A percentile compares a stretch with the other conserved stretches of the same genome.
phyloP scores from a whole-genome alignment of 2,113 vertebrate species.

The Cathartes aura region DNA sequence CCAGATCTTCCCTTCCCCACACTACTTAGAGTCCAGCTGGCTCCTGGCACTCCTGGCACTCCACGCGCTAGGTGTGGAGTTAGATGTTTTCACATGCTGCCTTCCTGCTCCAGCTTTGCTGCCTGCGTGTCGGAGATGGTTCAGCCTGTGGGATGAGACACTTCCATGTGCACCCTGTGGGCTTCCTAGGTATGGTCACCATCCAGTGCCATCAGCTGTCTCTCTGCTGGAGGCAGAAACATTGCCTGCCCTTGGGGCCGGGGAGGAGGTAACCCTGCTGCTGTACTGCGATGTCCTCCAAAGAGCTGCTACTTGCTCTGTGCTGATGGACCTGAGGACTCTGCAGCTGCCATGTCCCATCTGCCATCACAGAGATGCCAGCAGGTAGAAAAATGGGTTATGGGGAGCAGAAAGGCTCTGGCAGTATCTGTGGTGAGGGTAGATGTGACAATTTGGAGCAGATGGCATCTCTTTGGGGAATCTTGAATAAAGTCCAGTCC shows the following conservation, averaged over 20 bases:
- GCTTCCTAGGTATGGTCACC: not conserved
- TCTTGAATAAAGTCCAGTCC: not conserved
- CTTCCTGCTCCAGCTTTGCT: not conserved
- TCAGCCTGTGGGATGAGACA: not conserved
- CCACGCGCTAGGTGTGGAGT: not conserved
- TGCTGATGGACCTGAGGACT: not conserved
- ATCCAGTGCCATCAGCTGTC: not conserved
- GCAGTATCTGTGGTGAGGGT: not conserved
- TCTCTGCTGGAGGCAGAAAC: not conserved
- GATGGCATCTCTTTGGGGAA: not conserved
- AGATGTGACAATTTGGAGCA: not conserved
- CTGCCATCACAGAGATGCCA: not conserved
- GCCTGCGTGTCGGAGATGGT: rapidly evolving
- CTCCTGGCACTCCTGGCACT: not conserved
- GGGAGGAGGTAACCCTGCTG: not conserved
- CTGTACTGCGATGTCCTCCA: not conserved
- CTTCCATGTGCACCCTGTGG: not conserved
- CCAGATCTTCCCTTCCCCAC: not conserved
- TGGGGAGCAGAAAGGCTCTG: not conserved
- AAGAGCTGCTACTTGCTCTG: not conserved
- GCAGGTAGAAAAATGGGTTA: not conserved
- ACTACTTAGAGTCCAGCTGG: not conserved
- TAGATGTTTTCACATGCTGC: not conserved
- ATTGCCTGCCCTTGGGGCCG: not conserved
- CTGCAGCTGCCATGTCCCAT: not conserved